These are phyloP conservation scores for Drosophila albomicans DNA, from an alignment of 1,140 invertebrate species.

Conservation along the genomic window DNA sequence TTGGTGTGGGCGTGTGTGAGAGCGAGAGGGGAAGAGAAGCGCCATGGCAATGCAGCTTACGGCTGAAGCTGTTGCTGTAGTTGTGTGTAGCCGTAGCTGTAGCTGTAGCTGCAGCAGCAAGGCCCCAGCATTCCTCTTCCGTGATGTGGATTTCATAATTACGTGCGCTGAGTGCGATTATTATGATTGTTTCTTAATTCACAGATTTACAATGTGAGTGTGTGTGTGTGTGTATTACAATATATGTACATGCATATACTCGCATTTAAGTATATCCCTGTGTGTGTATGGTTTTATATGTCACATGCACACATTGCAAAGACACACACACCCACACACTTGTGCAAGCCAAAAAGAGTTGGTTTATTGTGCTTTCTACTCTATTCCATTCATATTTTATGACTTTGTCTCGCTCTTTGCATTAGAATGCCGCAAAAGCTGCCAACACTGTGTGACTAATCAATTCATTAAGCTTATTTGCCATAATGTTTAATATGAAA, in stretches of 20 bases:
- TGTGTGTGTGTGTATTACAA: constrained; percentile 11
- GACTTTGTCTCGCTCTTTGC: neutral
- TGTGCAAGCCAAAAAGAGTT: constrained; percentile 4
- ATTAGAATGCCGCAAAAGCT: constrained; percentile 3
- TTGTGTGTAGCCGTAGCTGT: constrained; percentile 18
- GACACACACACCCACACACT: neutral
- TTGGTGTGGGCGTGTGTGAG: neutral
- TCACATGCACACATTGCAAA: constrained; percentile 14
- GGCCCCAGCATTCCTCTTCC: constrained; percentile 40
- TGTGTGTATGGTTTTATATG: constrained; percentile 24
- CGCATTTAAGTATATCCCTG: neutral
- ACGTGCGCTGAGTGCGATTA: constrained; percentile 66
- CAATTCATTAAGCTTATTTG: constrained; percentile 7
- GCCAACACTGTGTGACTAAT: neutral
- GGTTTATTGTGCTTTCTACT: constrained; percentile 11
- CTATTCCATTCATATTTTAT: constrained; percentile 20
- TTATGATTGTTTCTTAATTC: constrained; percentile 71
- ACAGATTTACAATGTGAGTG: constrained; percentile 59
- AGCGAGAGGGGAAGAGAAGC: neutral
- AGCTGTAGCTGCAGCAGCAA: constrained; percentile 29
- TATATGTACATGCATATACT: constrained; percentile 4
- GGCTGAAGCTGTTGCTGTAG: constrained; percentile 23
- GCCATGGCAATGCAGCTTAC: constrained; percentile 39
- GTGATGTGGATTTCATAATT: constrained; percentile 62
- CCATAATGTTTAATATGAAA: neutral